phyloP scores from a whole-genome alignment of 1,140 invertebrate species.

The Penaeus chinensis region DNA sequence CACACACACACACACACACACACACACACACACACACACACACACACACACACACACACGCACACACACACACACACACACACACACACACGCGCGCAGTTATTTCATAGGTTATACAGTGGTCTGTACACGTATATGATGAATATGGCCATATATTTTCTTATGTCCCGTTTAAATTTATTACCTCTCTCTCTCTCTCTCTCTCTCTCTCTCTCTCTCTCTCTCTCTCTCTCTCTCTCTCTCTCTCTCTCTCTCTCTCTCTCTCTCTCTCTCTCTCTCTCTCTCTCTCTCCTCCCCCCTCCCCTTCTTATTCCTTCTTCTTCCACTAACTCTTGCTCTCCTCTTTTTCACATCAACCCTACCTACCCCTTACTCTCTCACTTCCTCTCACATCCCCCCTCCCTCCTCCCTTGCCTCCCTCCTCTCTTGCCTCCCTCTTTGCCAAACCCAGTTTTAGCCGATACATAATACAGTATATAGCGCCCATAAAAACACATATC shows the following conservation, averaged over 20 bases:
- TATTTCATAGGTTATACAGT: neutral
- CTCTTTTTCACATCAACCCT: neutral
- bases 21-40: neutral
- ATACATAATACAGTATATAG: too few relatives aligned
- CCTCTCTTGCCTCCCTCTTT: neutral
- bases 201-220: slow-evolving; percentile 15
- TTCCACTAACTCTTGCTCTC: neutral
- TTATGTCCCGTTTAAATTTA: neutral
- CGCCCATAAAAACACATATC: too few relatives aligned
- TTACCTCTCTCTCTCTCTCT: neutral
- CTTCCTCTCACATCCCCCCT: neutral
- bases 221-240: slow-evolving; percentile 4
- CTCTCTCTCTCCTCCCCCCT: neutral
- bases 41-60: slow-evolving; percentile 9
- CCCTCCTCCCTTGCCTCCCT: neutral
- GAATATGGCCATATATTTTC: neutral
- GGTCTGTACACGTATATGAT: neutral
- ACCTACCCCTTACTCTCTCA: neutral
- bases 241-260: slow-evolving; percentile 15
- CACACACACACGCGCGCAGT: neutral
- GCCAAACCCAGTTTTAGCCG: too few relatives aligned
- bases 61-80: slow-evolving; percentile 3
- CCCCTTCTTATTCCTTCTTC: neutral
- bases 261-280: slow-evolving; percentile 12
- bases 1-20: neutral